A percentile compares a stretch with the other conserved stretches of the same genome.
Evolutionary conservation across 2,797 vertebrate species (phyloP).

Genomic region (Gymnothorax reevesii): DNA sequence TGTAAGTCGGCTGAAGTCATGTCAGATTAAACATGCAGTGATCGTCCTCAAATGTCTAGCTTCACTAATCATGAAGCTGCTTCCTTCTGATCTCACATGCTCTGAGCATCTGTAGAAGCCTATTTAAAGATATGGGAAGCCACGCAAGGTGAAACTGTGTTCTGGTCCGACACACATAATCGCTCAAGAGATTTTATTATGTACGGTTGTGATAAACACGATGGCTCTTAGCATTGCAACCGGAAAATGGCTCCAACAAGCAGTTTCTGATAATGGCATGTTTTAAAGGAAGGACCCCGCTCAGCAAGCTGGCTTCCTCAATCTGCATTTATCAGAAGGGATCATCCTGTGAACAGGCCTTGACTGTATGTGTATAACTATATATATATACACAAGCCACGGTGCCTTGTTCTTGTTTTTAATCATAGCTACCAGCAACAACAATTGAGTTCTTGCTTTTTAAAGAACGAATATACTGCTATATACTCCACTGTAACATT

Average conservation of each 20-base stretch:
- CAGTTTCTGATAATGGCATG: background rate
- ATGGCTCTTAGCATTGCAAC: background rate
- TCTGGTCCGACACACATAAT: background rate
- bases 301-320: background rate
- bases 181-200: background rate
- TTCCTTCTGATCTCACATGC: background rate
- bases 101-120: background rate
- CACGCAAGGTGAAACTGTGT: background rate
- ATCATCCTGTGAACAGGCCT: background rate
- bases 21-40: conserved; percentile 21
- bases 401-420: background rate
- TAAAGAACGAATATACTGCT: background rate
- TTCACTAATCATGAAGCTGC: background rate
- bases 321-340: background rate
- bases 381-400: background rate
- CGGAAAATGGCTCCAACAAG: background rate
- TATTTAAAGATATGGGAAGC: background rate
- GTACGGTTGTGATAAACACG: background rate
- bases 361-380: background rate
- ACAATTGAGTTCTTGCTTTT: background rate
- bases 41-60: background rate
- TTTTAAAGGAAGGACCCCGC: background rate
- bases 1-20: background rate
- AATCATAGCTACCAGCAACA: background rate
- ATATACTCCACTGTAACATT: background rate